phyloP scores from a whole-genome alignment of 2,888 invertebrate genomes.

The Ormia ochracea region DNA sequence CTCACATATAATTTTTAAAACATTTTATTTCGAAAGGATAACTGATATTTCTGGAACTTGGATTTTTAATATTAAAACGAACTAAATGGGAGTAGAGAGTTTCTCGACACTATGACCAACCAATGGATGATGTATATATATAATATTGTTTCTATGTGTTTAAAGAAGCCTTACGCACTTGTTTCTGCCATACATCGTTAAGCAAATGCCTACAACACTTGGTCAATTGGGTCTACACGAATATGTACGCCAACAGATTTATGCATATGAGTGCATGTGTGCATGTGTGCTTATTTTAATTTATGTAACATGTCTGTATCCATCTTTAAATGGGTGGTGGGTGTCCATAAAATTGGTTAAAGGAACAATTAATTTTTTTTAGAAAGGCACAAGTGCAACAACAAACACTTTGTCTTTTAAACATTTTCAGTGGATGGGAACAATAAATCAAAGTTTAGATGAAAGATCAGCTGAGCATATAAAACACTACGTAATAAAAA shows the following conservation, averaged over 20 bases:
- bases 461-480: constrained; percentile 4
- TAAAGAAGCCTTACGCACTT: too few relatives aligned
- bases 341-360: constrained; percentile 8
- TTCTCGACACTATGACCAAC: too few relatives aligned
- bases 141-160: too few relatives aligned
- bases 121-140: too few relatives aligned
- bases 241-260: not conserved
- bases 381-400: not conserved
- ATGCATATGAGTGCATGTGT: not conserved
- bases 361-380: constrained; percentile 29
- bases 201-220: too few relatives aligned
- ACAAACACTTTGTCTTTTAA: constrained; percentile 2
- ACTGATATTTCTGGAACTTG: too few relatives aligned
- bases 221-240: too few relatives aligned
- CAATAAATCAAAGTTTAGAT: constrained; percentile 32
- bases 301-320: not conserved
- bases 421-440: constrained; percentile 27
- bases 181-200: too few relatives aligned
- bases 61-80: too few relatives aligned
- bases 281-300: not conserved
- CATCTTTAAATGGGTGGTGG: constrained; percentile 19
- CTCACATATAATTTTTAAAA: too few relatives aligned
- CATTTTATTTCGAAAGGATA: too few relatives aligned
- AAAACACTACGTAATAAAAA: not conserved
- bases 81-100: too few relatives aligned